Base-by-base conservation (phyloP, 2,888 invertebrate genomes). In the Agonopterix subpropinquella region DNA sequence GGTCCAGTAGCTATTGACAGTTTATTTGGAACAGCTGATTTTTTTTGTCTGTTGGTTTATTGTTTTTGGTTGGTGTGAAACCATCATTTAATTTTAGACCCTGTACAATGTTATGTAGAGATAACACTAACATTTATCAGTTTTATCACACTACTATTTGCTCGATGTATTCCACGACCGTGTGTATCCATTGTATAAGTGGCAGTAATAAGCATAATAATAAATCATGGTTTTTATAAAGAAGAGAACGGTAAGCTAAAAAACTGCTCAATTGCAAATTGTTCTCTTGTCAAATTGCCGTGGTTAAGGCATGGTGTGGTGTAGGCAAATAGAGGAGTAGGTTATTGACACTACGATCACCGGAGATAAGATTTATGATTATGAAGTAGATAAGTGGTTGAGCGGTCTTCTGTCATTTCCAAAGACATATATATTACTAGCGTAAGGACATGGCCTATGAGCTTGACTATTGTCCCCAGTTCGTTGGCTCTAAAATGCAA, bases 151-250 rank as follows among this genome's bases (percentile, higher is more conserved):
- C 18, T 18, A 28, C 5, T 28, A 28, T 13, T 28, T 28, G 39
- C 39, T 39, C 39, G 4, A n/a, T n/a, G 5, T 39, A 39, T 9
- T 39, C n/a, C n/a, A 41, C 11, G 47, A 3, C 67, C 43, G 62
- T 77, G 51, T 64, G 69, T 73, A 60, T 51, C 45, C 39, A 43
- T 53, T 45, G 52, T 58, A n/a, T n/a, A 67, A 71, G 64, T 65
- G 61, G 63, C 59, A 58, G 67, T 71, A 73, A 73, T 72, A 74
- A 70, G 66, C 59, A 62, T 67, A 61, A 72, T 71, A 64, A 79
- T 80, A 77, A 75, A 80, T 80, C 79, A 79, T 62, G 57, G 56
- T 70, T 72, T 70, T 72, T 75, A 62, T 45, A 18, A 47, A 28
- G 36, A 46, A 52, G 49, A 61, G 55, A 55, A 51, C 54, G 50